Evolutionary conservation across 1,140 invertebrate genomes (phyloP).

Genomic region (Wasmannia auropunctata): DNA sequence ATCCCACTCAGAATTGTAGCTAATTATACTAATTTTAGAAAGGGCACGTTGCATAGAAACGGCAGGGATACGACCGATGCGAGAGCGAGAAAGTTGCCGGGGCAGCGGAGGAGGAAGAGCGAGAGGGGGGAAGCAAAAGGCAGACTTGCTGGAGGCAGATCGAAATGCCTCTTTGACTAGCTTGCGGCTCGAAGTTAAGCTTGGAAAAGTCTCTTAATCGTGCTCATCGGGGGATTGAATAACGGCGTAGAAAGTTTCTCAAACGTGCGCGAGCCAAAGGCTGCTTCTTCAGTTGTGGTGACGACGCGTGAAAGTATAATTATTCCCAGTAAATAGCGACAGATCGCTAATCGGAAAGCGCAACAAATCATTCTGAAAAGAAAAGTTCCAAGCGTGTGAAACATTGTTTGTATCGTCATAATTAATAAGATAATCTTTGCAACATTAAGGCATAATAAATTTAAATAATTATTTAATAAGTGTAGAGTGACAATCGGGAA

Average conservation of each 20-base stretch:
- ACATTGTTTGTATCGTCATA: not conserved
- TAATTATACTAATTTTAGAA: slow-evolving; percentile 75
- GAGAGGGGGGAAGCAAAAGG: not conserved
- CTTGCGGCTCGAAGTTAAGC: slow-evolving; percentile 52
- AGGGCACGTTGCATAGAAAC: slow-evolving; percentile 27
- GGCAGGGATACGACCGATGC: not conserved
- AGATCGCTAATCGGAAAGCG: not conserved
- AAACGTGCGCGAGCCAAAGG: not conserved
- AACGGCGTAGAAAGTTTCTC: slow-evolving; percentile 47
- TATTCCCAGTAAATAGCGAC: slow-evolving; percentile 38
- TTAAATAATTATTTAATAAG: not conserved
- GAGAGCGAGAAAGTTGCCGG: not conserved
- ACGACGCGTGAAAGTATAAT: slow-evolving; percentile 52
- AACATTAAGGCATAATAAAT: not conserved
- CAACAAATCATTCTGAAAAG: not conserved
- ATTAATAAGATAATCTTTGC: not conserved
- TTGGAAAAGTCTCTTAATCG: slow-evolving; percentile 59
- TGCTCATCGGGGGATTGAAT: slow-evolving; percentile 59
- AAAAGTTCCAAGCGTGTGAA: not conserved
- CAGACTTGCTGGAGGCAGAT: slow-evolving; percentile 38
- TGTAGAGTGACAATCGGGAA: not conserved
- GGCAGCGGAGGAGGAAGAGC: not conserved
- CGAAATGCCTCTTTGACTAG: slow-evolving; percentile 50
- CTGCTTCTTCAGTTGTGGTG: slow-evolving; percentile 30
- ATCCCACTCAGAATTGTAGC: slow-evolving; percentile 70